Conservation (phyloP, 2,888 invertebrate genomes). For the Spatulosminthurus flaviceps region DNA sequence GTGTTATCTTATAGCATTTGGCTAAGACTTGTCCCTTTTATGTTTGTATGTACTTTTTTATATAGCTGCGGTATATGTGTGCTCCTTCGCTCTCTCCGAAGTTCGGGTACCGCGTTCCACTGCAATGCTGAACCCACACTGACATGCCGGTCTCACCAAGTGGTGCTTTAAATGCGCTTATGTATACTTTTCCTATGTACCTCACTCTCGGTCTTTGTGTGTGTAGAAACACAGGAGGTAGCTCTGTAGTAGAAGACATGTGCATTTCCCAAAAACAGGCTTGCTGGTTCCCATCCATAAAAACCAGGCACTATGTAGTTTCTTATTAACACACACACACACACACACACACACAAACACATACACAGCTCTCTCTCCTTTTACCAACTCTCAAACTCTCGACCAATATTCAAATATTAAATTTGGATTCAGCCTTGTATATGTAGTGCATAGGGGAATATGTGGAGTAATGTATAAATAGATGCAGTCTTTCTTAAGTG, state of each 20-base stretch:
- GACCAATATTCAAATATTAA: neutral
- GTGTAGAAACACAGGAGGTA: too few relatives aligned
- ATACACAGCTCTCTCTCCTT: too few relatives aligned
- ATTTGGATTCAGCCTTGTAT: neutral
- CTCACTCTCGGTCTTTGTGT: neutral
- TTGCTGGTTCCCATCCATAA: conserved; percentile 34
- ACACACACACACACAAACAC: too few relatives aligned
- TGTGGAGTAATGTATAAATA: too few relatives aligned
- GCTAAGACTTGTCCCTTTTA: neutral
- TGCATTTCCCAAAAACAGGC: conserved; percentile 33
- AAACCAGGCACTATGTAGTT: neutral
- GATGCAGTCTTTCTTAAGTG: too few relatives aligned
- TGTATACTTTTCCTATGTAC: conserved; percentile 30
- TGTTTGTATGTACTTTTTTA: neutral
- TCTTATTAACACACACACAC: too few relatives aligned
- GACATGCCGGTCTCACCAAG: conserved; percentile 55
- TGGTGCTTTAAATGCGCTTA: conserved; percentile 44
- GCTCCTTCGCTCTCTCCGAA: conserved; percentile 11
- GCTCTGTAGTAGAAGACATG: conserved; percentile 43
- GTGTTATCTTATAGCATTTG: conserved; percentile 37
- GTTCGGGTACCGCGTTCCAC: conserved; percentile 51
- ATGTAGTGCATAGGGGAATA: too few relatives aligned
- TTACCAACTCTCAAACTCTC: neutral
- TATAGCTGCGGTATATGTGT: conserved; percentile 5
- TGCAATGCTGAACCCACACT: conserved; percentile 61